Base-by-base conservation (phyloP, 2,888 invertebrate genomes). In the Halictus ligatus region DNA sequence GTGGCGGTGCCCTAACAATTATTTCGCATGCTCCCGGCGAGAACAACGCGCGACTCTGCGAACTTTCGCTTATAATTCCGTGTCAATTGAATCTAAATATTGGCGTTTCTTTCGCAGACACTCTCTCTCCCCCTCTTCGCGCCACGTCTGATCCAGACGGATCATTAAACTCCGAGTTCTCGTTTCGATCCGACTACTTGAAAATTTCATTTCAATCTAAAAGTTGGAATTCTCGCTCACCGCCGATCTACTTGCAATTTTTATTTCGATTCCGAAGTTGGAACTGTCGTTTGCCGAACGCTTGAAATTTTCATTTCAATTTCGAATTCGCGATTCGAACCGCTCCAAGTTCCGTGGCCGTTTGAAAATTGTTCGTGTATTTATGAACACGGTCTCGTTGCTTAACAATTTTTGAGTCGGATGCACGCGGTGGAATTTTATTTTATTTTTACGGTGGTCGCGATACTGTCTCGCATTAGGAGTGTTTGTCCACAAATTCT, bases 1-100 rank as follows among this genome's bases (percentile, higher is more conserved):
- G n/a, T 21, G 10, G 21, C 81, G 54, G 21, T 54, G 10, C 69
- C 46, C 58, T 64, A 72, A 54, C 76, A 75, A 83, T 88, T 81
- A 81, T 84, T 83, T 83, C 54, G 67, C 83, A 40, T 29, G 48
- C 54, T 54, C 15, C 1, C 12, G 58, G 25, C 76, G 43, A 35
- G 77, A 83, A 80, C 85, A 80, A 78, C 75, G 3, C 75, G 3
- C 29, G 25, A 13, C 12, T 8, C 29, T 71, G 18, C 69, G n/a
- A 6, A 74, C n/a, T 35, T 35, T 5, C 43, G 35, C 21, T 69
- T 54, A 3, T 54, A 54, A 54, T 54, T 54, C 54, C 18, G 21
- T 40, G 21, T 21, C 67, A 21, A 35, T 29, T 69, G 15, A 35
- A 69, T 21, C 35, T 29, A 40, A 69, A 69, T 69, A 8, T 69